These are phyloP conservation scores for Tauraco hartlaubi DNA, from an alignment of 2,797 vertebrate species.

Conservation along the genomic window DNA sequence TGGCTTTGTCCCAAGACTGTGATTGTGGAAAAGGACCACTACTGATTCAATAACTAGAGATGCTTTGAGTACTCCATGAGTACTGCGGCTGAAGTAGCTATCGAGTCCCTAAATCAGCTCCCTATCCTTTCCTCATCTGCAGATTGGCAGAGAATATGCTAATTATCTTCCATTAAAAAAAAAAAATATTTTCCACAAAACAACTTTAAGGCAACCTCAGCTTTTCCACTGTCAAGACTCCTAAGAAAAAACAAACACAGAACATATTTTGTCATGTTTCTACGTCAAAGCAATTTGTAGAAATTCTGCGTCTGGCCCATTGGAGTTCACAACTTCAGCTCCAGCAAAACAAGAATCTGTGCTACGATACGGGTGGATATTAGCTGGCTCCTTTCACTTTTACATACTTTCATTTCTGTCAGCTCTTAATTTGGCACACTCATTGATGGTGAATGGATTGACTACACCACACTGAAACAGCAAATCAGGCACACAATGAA, in stretches of 20 bases:
- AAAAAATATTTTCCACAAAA: background rate
- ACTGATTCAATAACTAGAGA: background rate
- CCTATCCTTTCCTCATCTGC: background rate
- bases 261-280: background rate
- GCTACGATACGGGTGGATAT: background rate
- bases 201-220: background rate
- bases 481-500: background rate
- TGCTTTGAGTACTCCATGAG: accelerated
- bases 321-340: background rate
- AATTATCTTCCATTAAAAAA: background rate
- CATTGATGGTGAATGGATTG: background rate
- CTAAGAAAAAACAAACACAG: background rate
- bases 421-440: background rate
- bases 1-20: background rate
- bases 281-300: background rate
- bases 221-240: background rate
- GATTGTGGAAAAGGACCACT: background rate
- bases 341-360: background rate
- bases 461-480: background rate
- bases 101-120: background rate
- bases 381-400: background rate
- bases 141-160: background rate
- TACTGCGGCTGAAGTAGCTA: background rate
- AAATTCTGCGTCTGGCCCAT: background rate
- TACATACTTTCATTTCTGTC: background rate